Evolutionary conservation across 2,888 invertebrate genomes (phyloP).

Genomic region (Brenthis hecate): DNA sequence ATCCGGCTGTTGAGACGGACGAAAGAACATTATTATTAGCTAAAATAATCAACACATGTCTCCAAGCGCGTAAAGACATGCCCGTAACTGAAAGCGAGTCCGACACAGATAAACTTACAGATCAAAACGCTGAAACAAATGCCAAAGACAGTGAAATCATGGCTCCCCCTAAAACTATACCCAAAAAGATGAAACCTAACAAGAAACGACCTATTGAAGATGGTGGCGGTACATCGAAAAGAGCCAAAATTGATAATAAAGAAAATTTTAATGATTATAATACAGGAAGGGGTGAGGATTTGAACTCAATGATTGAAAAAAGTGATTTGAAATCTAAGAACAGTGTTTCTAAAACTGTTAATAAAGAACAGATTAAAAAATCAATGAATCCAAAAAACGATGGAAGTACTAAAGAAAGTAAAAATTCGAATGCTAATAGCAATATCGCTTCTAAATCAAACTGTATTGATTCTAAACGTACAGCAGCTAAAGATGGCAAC

Average conservation of each 20-base stretch:
- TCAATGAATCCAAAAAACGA: background rate
- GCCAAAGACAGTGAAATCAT: conserved; percentile 53
- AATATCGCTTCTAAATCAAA: background rate
- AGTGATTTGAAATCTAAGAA: background rate
- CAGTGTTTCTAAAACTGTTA: background rate
- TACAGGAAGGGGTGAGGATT: background rate
- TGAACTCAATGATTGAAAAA: background rate
- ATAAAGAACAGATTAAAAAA: conserved; percentile 1
- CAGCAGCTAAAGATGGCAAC: background rate
- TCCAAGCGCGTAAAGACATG: conserved; percentile 50
- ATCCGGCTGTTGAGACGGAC: conserved; percentile 60
- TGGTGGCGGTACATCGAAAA: conserved; percentile 10
- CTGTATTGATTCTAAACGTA: background rate
- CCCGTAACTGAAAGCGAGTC: conserved; percentile 49
- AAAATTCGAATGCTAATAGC: background rate
- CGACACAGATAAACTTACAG: conserved; percentile 47
- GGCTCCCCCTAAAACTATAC: conserved; percentile 67
- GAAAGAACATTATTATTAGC: conserved; percentile 62
- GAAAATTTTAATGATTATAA: conserved; percentile 10
- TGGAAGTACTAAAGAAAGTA: background rate
- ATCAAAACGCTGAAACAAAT: conserved; percentile 36
- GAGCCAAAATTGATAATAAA: conserved; percentile 16
- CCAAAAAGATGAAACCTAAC: conserved; percentile 57
- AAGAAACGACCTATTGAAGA: conserved; percentile 35
- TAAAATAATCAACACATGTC: conserved; percentile 63